Evolutionary conservation across 2,888 invertebrate genomes (phyloP).

Genomic region (Athetis lepigone): DNA sequence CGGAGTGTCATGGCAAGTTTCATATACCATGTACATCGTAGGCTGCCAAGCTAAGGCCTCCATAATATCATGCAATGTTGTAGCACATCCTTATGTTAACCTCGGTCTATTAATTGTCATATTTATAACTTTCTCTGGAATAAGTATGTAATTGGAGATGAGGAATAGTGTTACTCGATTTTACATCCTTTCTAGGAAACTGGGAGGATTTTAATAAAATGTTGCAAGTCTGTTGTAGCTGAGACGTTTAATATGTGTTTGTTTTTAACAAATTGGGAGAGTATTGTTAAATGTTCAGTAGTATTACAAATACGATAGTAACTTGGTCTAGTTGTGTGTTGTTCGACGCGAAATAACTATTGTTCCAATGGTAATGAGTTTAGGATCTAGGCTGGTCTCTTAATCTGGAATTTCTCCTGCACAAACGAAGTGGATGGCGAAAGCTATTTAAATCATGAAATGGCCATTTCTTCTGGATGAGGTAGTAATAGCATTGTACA

Average conservation of each 20-base stretch:
- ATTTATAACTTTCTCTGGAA: constrained; percentile 75
- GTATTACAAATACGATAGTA: no score
- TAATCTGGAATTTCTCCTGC: no score
- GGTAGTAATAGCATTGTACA: no score
- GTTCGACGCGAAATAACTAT: no score
- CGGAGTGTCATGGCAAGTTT: no score
- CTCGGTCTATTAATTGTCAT: constrained; percentile 77
- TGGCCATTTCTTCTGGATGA: no score
- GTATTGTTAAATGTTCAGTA: not conserved
- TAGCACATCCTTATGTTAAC: constrained; percentile 35
- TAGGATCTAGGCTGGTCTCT: no score
- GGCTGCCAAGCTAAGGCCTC: not conserved
- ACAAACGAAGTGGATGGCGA: no score
- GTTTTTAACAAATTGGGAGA: constrained; percentile 9
- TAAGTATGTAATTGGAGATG: constrained; percentile 77
- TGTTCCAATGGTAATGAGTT: no score
- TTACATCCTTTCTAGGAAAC: constrained; percentile 69
- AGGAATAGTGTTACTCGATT: constrained; percentile 73
- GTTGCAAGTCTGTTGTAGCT: constrained; percentile 46
- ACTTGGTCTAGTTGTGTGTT: no score
- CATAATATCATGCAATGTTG: not conserved
- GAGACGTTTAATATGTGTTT: not conserved
- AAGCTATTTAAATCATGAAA: no score
- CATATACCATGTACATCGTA: no score
- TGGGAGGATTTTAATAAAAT: constrained; percentile 41